Conservation (phyloP, 2,797 vertebrate species). For the Oreonectes daqikongensis region DNA sequence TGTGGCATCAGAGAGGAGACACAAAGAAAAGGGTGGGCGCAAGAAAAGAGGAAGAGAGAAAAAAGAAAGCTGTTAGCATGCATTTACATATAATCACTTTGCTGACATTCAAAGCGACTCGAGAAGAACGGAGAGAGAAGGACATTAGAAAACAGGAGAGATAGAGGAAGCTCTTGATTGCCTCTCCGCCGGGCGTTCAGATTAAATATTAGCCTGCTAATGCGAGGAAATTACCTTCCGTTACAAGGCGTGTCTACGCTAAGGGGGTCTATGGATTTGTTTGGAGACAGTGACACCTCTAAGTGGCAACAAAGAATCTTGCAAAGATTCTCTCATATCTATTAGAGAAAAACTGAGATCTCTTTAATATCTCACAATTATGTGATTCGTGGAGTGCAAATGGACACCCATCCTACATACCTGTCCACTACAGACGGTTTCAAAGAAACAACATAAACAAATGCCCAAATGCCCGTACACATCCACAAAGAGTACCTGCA, state of each 20-base stretch:
- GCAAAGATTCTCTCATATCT: background rate
- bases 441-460: no score
- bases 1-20: constrained; percentile 20
- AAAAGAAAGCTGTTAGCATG: constrained; percentile 23
- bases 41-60: constrained; percentile 21
- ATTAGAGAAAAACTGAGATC: background rate
- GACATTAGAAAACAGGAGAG: background rate
- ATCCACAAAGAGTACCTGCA: no score
- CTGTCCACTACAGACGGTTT: no score
- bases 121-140: constrained; percentile 14
- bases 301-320: background rate
- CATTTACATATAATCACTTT: constrained; percentile 45
- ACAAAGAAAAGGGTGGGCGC: constrained; percentile 19
- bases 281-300: background rate
- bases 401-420: no score
- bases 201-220: constrained; percentile 43
- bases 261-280: background rate
- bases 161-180: constrained; percentile 33
- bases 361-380: no score
- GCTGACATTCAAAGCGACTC: constrained; percentile 30
- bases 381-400: no score
- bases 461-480: no score
- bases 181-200: constrained; percentile 29
- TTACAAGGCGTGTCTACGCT: background rate
- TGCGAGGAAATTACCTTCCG: constrained; percentile 37